Conservation (phyloP, 2,113 vertebrate species). For the Pteronura brasiliensis region DNA sequence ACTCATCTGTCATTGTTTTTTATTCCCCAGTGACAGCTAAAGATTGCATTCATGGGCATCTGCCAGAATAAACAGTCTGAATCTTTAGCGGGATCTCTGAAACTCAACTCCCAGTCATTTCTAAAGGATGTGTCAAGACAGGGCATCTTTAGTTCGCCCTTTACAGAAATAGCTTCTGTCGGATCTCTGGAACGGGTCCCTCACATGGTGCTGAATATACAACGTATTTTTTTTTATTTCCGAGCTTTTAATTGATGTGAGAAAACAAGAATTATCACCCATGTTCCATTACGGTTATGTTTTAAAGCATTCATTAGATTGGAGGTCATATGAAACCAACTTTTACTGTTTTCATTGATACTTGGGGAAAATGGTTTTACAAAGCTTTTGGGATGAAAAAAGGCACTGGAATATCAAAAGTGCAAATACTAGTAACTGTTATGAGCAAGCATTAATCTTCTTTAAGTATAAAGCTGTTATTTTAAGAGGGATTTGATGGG, state of each 20-base stretch:
- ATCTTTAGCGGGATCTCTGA: background rate
- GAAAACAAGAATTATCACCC: background rate
- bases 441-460: background rate
- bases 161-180: constrained; percentile 59
- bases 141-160: constrained; percentile 14
- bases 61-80: constrained; percentile 27
- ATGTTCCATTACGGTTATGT: background rate
- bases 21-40: background rate
- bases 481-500: background rate
- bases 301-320: background rate
- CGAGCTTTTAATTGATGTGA: background rate
- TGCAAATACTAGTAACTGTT: background rate
- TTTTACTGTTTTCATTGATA: background rate
- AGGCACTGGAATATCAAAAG: background rate
- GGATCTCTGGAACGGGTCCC: accelerated
- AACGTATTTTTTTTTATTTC: background rate
- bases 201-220: background rate
- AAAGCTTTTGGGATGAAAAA: background rate
- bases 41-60: background rate
- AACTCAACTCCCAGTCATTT: constrained; percentile 41
- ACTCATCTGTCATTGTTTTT: constrained; percentile 30
- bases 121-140: background rate
- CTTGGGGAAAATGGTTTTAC: background rate
- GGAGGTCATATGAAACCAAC: background rate
- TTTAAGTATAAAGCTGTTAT: background rate